Evolutionary conservation across 2,888 invertebrate species (phyloP).

Genomic region (Habrosyne pyritoides): DNA sequence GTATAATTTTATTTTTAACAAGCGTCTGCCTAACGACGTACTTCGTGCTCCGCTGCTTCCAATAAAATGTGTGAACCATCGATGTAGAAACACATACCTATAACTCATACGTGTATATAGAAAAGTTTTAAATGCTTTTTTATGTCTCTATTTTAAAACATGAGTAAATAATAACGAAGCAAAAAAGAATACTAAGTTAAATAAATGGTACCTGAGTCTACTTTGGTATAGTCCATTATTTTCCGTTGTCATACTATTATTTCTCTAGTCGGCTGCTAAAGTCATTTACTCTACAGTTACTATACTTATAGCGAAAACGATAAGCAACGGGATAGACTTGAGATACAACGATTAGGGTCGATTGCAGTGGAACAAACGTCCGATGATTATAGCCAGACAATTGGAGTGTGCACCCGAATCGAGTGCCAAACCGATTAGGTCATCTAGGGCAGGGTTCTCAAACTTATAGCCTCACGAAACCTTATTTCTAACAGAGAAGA

Average conservation of each 20-base stretch:
- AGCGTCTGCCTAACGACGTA: slow-evolving; percentile 57
- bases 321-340: background rate
- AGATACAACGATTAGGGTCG: background rate
- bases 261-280: background rate
- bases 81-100: slow-evolving; percentile 57
- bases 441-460: no score
- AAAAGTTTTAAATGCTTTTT: background rate
- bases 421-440: no score
- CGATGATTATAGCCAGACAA: no score
- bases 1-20: slow-evolving; percentile 75
- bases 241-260: no score
- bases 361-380: background rate
- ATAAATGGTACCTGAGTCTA: no score
- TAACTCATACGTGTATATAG: slow-evolving; percentile 20
- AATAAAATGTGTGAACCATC: slow-evolving; percentile 60
- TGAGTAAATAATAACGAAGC: background rate
- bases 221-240: no score
- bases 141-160: background rate
- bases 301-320: background rate
- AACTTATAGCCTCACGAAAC: no score
- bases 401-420: no score
- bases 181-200: background rate
- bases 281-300: background rate
- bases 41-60: slow-evolving; percentile 65
- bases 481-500: no score